phyloP scores from a whole-genome alignment of 2,797 vertebrate species.

The Tenualosa thibaudeaui region DNA sequence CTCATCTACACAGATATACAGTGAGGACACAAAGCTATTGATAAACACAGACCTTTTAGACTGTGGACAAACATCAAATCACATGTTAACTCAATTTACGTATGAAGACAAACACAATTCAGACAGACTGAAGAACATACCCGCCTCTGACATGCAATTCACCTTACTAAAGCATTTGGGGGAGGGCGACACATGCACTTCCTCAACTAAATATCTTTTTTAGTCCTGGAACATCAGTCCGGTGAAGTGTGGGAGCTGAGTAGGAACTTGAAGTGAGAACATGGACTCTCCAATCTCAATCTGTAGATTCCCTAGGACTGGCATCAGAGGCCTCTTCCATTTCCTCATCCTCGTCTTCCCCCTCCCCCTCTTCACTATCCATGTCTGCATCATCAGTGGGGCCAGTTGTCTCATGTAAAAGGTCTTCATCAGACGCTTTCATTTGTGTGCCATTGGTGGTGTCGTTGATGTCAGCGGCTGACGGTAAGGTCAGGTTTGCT shows the following conservation, averaged over 20 bases:
- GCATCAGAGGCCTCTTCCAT: neutral
- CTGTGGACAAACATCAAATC: neutral
- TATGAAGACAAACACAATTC: neutral
- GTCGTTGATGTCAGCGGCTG: neutral
- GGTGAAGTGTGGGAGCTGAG: neutral
- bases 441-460: neutral
- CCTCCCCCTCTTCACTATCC: neutral
- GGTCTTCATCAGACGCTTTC: neutral
- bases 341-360: neutral
- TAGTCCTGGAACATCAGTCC: neutral
- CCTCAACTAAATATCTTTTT: neutral
- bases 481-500: neutral
- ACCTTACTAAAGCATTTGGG: neutral
- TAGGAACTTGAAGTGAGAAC: neutral
- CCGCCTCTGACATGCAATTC: neutral
- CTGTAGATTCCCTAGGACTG: neutral
- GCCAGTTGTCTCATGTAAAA: neutral
- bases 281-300: neutral
- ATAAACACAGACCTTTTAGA: neutral
- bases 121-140: neutral
- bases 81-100: neutral
- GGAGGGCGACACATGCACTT: neutral
- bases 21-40: neutral
- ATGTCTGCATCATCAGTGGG: neutral
- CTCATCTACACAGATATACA: neutral